These are phyloP conservation scores for Frankliniella fusca DNA, from an alignment of 2,888 invertebrate species.

Conservation along the genomic window DNA sequence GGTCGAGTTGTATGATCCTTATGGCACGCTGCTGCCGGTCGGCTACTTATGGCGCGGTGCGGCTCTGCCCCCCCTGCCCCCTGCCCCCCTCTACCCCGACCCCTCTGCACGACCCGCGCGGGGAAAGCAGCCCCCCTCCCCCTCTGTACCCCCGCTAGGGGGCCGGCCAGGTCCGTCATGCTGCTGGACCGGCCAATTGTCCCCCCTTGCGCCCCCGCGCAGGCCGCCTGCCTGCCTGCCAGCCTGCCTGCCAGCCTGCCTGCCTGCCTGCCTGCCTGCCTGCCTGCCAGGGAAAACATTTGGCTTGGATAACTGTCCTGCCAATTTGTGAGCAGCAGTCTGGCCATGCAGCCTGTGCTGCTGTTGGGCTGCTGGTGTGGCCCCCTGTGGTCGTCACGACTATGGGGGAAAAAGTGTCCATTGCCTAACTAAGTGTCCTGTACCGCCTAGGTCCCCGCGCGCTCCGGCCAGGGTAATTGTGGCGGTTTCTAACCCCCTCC, in stretches of 20 bases:
- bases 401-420: background rate
- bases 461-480: background rate
- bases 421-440: background rate
- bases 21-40: no score
- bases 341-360: background rate
- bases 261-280: background rate
- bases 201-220: background rate
- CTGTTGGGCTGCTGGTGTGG: background rate
- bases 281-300: background rate
- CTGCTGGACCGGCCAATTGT: background rate
- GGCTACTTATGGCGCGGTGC: no score
- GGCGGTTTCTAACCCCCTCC: background rate
- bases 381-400: background rate
- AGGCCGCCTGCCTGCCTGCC: background rate
- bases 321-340: conserved; percentile 12
- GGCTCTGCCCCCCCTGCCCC: no score
- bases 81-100: no score
- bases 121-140: background rate
- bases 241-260: background rate
- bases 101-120: no score
- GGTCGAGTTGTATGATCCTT: no score
- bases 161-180: background rate
- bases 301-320: conserved; percentile 15
- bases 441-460: background rate
- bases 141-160: background rate